Evolutionary conservation across 2,113 vertebrate species (phyloP).

Genomic region (Perca flavescens): DNA sequence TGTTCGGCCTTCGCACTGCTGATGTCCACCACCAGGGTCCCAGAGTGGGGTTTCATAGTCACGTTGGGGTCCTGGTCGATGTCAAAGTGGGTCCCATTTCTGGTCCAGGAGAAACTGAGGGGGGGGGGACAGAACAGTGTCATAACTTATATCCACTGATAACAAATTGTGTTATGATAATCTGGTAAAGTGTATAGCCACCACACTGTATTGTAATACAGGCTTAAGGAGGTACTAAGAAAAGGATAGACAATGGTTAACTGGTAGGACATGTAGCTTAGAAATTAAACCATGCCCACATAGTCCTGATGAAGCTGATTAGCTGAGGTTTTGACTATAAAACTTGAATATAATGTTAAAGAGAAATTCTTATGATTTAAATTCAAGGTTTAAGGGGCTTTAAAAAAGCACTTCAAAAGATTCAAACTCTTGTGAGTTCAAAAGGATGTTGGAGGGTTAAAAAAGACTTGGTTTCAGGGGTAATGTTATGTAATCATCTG

Average conservation of each 20-base stretch:
- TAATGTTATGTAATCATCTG: not conserved
- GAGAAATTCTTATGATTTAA: not conserved
- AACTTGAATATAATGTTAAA: not conserved
- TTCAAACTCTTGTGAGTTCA: not conserved
- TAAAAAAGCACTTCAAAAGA: not conserved
- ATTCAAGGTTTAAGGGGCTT: not conserved
- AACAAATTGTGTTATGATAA: not conserved
- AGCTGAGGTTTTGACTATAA: not conserved
- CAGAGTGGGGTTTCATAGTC: slow-evolving; percentile 90
- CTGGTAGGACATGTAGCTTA: not conserved
- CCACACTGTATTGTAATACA: not conserved
- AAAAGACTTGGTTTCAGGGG: not conserved
- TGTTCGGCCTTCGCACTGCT: slow-evolving; percentile 89
- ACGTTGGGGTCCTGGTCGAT: slow-evolving; percentile 90
- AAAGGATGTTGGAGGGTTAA: not conserved
- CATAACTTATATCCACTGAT: not conserved
- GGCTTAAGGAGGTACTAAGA: not conserved
- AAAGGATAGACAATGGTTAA: not conserved
- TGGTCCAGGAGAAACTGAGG: slow-evolving; percentile 95
- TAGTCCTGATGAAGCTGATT: not conserved
- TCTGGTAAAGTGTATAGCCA: not conserved
- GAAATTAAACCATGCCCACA: not conserved
- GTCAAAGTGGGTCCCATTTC: slow-evolving; percentile 95
- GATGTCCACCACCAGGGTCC: slow-evolving; percentile 94
- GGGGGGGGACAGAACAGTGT: not conserved